phyloP scores from a whole-genome alignment of 2,888 invertebrate genomes.

The Drosophila pseudotakahashii region DNA sequence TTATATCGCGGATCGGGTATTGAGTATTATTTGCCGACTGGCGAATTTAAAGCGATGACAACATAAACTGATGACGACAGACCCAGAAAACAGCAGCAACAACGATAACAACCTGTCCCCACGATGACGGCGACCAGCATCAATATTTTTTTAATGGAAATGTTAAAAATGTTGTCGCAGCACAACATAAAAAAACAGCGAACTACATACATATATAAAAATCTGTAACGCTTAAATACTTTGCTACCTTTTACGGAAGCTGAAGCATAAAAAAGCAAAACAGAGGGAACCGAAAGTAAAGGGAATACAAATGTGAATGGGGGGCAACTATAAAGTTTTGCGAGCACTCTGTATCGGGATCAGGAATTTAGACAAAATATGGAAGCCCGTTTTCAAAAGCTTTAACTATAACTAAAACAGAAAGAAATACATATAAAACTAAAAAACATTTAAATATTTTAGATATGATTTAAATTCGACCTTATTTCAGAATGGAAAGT shows the following conservation, averaged over 20 bases:
- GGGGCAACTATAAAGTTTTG: constrained; percentile 44
- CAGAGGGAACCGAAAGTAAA: constrained; percentile 30
- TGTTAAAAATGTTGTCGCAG: constrained; percentile 70
- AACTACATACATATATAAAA: constrained; percentile 40
- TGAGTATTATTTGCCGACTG: constrained; percentile 43
- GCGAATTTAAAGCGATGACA: constrained; percentile 77
- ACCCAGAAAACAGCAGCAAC: constrained; percentile 39
- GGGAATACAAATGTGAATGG: constrained; percentile 57
- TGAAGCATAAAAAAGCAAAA: constrained; percentile 53
- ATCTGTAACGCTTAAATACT: constrained; percentile 77
- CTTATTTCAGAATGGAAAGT: not conserved
- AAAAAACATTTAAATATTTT: too few species aligned
- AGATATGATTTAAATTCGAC: not conserved
- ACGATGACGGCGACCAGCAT: constrained; percentile 66
- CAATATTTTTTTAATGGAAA: constrained; percentile 76
- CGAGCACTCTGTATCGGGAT: constrained; percentile 24
- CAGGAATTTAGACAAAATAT: constrained; percentile 6
- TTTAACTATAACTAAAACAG: not conserved
- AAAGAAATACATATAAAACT: too few species aligned
- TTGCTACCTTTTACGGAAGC: constrained; percentile 77
- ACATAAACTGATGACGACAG: constrained; percentile 77
- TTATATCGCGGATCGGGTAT: constrained; percentile 21
- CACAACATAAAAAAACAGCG: constrained; percentile 23
- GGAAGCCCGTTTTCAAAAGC: not conserved
- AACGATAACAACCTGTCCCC: constrained; percentile 43